phyloP scores from a whole-genome alignment of 2,888 invertebrate genomes.

The Luperina nickerlii region DNA sequence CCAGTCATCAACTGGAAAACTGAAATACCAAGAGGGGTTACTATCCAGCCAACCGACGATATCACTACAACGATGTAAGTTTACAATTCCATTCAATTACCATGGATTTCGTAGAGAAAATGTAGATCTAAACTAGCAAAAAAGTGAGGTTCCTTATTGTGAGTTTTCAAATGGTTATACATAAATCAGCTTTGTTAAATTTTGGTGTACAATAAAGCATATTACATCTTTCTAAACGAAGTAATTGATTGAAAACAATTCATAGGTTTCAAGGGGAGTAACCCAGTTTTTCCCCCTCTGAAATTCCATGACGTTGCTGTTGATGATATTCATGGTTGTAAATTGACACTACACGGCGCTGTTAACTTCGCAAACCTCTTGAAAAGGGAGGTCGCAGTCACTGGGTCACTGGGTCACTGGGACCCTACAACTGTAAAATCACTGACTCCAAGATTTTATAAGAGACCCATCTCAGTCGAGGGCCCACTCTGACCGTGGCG shows the following conservation, averaged over 20 bases:
- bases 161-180: neutral
- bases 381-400: conserved; percentile 35
- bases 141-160: neutral
- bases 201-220: neutral
- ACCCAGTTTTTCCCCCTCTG: neutral
- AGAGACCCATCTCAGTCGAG: conserved; percentile 54
- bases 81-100: neutral
- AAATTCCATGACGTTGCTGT: neutral
- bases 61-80: neutral
- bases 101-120: neutral
- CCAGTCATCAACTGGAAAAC: too few relatives aligned
- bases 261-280: neutral
- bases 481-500: conserved; percentile 29
- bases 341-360: neutral
- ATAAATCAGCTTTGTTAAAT: neutral
- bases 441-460: conserved; percentile 56
- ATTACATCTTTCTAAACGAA: neutral
- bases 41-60: neutral
- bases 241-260: neutral
- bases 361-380: neutral
- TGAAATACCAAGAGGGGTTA: neutral
- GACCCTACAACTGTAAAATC: conserved; percentile 48
- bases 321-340: neutral
- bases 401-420: conserved; percentile 21
- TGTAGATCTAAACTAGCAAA: neutral